These are phyloP conservation scores for Macropodus opercularis DNA, from an alignment of 2,797 vertebrate genomes.

Conservation along the genomic window DNA sequence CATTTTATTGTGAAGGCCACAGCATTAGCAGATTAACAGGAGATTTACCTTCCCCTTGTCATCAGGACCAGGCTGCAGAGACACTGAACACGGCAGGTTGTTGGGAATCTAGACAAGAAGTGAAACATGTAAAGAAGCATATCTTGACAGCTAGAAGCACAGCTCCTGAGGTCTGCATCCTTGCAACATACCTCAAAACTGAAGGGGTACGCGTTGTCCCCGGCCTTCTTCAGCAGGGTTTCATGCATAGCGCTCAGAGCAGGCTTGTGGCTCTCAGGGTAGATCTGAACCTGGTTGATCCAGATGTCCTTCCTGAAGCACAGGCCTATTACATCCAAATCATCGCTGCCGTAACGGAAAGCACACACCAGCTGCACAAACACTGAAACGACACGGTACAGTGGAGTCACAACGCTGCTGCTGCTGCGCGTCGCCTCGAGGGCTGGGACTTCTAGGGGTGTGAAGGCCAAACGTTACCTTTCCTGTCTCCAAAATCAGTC, in stretches of 20 bases:
- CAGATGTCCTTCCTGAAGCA: slow-evolving; percentile 94
- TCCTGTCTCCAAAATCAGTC: slow-evolving; percentile 84
- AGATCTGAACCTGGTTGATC: slow-evolving; percentile 81
- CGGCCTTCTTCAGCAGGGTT: slow-evolving; percentile 87
- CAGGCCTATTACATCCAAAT: slow-evolving; percentile 92
- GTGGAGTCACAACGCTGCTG: background rate
- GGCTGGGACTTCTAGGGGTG: background rate
- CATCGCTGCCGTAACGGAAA: slow-evolving; percentile 91
- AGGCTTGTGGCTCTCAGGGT: slow-evolving; percentile 79
- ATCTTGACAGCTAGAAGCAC: no score
- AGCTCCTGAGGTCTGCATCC: background rate
- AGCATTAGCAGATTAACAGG: background rate
- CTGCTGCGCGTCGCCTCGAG: no score
- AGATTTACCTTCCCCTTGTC: slow-evolving; percentile 87
- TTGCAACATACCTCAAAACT: slow-evolving; percentile 80
- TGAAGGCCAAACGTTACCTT: slow-evolving; percentile 71
- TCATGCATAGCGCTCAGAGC: slow-evolving; percentile 85
- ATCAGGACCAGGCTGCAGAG: slow-evolving; percentile 87
- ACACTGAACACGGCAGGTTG: slow-evolving; percentile 90
- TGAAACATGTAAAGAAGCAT: no score
- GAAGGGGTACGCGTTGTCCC: slow-evolving; percentile 85
- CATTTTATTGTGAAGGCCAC: background rate
- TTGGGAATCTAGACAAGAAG: slow-evolving; percentile 81
- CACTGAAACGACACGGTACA: slow-evolving; percentile 73
- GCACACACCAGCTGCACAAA: slow-evolving; percentile 90